These are phyloP conservation scores for Atractosteus spatula DNA, from an alignment of 2,113 vertebrate genomes.

Conservation along the genomic window DNA sequence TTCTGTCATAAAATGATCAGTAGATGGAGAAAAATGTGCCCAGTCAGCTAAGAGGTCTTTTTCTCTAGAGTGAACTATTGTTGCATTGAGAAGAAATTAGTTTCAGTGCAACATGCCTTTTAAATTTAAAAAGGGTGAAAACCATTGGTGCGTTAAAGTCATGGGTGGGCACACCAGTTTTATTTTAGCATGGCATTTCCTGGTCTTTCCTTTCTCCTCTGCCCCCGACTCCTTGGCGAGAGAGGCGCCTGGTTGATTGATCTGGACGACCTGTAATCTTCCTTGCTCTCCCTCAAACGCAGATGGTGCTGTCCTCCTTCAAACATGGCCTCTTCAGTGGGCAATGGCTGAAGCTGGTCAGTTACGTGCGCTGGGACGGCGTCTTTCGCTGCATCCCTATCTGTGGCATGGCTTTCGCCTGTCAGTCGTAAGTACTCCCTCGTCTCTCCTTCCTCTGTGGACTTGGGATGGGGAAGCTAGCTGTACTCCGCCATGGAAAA, in stretches of 20 bases:
- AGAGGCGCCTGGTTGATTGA: conserved; percentile 18
- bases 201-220: conserved; percentile 14
- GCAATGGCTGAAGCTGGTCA: conserved; percentile 84
- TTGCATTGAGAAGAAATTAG: no score
- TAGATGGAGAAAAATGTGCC: no score
- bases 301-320: conserved; percentile 93
- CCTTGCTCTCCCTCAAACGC: conserved; percentile 48
- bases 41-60: no score
- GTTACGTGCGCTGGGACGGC: conserved; percentile 87
- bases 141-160: no score
- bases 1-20: no score
- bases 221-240: conserved; percentile 30
- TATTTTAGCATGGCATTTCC: conserved; percentile 35
- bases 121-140: background rate
- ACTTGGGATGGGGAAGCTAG: no score
- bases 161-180: conserved; percentile 17
- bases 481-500: no score
- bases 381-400: conserved; percentile 97
- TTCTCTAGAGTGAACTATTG: no score
- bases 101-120: conserved; percentile 2
- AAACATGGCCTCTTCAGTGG: conserved; percentile 87
- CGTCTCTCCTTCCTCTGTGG: conserved; percentile 2
- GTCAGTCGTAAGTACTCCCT: conserved; percentile 91
- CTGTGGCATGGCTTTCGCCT: conserved; percentile 98
- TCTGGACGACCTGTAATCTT: conserved; percentile 34